phyloP scores from a whole-genome alignment of 2,113 vertebrate genomes.

The Peromyscus californicus region DNA sequence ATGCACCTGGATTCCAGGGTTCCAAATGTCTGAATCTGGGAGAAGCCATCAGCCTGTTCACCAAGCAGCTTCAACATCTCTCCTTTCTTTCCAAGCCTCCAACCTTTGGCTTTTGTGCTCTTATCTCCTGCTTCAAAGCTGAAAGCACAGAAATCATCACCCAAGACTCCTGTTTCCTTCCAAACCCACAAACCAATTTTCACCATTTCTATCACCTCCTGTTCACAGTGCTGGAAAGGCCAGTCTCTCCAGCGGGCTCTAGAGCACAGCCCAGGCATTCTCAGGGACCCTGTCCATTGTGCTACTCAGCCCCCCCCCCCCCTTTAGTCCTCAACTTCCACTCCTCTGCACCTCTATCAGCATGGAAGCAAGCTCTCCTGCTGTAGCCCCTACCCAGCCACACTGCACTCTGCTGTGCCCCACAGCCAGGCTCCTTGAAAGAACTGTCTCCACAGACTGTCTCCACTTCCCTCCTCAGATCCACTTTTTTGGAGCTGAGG shows the following conservation, averaged over 20 bases:
- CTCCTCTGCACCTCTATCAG: not conserved
- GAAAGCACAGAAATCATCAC: not conserved
- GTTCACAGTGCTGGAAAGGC: not conserved
- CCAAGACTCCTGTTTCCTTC: not conserved
- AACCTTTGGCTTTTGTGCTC: no score
- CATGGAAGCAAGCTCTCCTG: not conserved
- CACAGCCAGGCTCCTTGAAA: not conserved
- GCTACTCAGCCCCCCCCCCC: no score
- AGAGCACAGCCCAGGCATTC: not conserved
- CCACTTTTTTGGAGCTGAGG: no score
- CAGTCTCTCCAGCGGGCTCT: not conserved
- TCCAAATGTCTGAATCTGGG: not conserved
- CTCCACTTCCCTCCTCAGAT: not conserved
- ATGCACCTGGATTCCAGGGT: not conserved
- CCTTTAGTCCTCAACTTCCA: not conserved
- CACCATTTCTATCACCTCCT: not conserved
- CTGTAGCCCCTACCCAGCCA: not conserved
- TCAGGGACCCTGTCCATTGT: not conserved
- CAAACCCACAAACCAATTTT: not conserved
- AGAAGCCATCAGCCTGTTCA: not conserved
- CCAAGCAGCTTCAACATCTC: not conserved
- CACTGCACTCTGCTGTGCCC: not conserved
- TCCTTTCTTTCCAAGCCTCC: not conserved
- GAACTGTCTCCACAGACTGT: not conserved
- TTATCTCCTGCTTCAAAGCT: not conserved